Percentiles rank a stretch among this genome's conserved stretches.
These are phyloP conservation scores for Eristalinus sepulchralis DNA, from an alignment of 2,888 invertebrate species.

Conservation along the genomic window DNA sequence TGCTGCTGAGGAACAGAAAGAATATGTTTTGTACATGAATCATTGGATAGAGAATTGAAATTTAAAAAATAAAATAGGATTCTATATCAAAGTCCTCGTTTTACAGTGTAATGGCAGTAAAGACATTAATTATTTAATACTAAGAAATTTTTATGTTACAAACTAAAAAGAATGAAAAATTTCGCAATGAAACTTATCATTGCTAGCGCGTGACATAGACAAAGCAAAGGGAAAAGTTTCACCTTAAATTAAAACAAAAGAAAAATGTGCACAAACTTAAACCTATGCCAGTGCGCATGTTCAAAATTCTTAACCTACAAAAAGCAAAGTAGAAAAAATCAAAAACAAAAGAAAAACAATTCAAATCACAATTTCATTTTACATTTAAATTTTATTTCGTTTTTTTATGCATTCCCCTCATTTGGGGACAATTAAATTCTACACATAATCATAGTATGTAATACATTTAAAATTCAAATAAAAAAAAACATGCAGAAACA, in stretches of 20 bases:
- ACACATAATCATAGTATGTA: constrained; percentile 41
- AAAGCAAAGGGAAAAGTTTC: neutral
- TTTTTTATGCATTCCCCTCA: constrained; percentile 14
- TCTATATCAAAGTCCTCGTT: too few species aligned
- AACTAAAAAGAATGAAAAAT: too few species aligned
- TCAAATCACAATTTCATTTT: constrained; percentile 27
- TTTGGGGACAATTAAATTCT: constrained; percentile 23
- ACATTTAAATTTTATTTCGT: constrained; percentile 52
- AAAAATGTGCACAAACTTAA: neutral
- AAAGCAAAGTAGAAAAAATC: neutral
- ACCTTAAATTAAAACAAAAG: neutral
- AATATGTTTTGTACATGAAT: too few species aligned
- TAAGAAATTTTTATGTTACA: too few species aligned
- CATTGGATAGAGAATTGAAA: too few species aligned
- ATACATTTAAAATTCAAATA: constrained; percentile 49
- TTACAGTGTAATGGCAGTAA: too few species aligned
- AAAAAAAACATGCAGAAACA: constrained; percentile 56
- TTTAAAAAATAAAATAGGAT: too few species aligned
- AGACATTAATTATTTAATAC: too few species aligned
- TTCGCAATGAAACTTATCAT: too few species aligned
- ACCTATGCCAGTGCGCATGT: neutral
- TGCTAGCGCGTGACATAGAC: too few species aligned
- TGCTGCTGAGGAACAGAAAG: too few species aligned
- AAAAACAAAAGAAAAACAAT: constrained; percentile 7
- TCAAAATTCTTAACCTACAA: neutral